Evolutionary conservation across 2,888 invertebrate genomes (phyloP).

Genomic region (Tipula vernalis): DNA sequence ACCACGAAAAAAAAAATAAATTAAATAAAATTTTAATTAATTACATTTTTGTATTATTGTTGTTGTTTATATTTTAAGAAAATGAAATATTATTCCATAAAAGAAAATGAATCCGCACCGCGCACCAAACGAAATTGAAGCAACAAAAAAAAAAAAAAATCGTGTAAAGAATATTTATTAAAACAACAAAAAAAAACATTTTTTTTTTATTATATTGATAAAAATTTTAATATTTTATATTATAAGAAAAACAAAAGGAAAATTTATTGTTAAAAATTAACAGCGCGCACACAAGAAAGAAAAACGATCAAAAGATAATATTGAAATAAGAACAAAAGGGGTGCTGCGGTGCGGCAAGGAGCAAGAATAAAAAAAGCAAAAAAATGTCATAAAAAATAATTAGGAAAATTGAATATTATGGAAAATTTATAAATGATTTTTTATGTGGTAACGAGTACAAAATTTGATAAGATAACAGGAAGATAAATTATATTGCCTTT

Average conservation of each 20-base stretch:
- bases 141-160: background rate
- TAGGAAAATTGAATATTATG: background rate
- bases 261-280: conserved; percentile 4
- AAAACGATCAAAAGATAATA: background rate
- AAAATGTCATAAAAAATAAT: background rate
- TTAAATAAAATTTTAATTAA: background rate
- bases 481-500: background rate
- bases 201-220: background rate
- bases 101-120: background rate
- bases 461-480: background rate
- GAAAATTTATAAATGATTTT: background rate
- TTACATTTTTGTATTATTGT: background rate
- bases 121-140: background rate
- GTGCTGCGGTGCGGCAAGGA: background rate
- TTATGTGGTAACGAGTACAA: background rate
- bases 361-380: background rate
- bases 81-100: background rate
- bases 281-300: background rate
- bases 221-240: background rate
- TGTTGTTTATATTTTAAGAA: background rate
- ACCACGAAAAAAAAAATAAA: background rate
- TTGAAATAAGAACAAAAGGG: background rate
- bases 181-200: background rate
- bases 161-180: background rate
- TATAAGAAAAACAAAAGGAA: background rate